phyloP scores from a whole-genome alignment of 2,797 vertebrate genomes.

The Pipistrellus pipistrellus region DNA sequence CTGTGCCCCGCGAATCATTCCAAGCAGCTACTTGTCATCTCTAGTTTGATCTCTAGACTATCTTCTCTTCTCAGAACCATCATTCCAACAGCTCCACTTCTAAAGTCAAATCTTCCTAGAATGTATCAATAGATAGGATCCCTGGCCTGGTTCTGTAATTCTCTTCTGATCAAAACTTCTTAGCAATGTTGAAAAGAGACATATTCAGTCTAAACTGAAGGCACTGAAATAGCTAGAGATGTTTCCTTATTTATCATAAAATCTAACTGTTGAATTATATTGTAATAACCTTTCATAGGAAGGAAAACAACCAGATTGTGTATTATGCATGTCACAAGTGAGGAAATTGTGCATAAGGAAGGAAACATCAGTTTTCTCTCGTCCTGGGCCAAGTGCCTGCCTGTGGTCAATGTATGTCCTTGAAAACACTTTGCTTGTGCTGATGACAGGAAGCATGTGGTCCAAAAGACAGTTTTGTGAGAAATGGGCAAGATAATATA shows the following conservation, averaged over 20 bases:
- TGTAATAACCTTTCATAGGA: conserved; percentile 61
- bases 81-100: background rate
- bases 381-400: conserved; percentile 59
- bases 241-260: conserved; percentile 34
- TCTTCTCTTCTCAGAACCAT: background rate
- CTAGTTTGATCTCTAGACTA: background rate
- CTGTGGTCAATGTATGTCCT: conserved; percentile 34
- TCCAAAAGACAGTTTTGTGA: conserved; percentile 26
- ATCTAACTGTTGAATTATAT: conserved; percentile 44
- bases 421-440: conserved; percentile 52
- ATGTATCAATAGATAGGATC: conserved; percentile 3
- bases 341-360: conserved; percentile 52
- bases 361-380: conserved; percentile 62
- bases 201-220: background rate
- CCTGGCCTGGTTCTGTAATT: background rate
- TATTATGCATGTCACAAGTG: conserved; percentile 7
- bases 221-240: background rate
- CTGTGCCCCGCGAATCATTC: background rate
- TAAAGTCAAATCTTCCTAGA: conserved; percentile 26
- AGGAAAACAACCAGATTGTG: conserved; percentile 42
- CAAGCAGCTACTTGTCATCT: background rate
- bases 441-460: background rate
- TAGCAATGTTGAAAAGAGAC: background rate
- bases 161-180: conserved; percentile 49
- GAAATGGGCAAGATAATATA: conserved; percentile 18